Evolutionary conservation across 2,888 invertebrate genomes (phyloP), one percentile per base, ranked within the genome.

Genomic region (Eupithecia subfuscata): DNA sequence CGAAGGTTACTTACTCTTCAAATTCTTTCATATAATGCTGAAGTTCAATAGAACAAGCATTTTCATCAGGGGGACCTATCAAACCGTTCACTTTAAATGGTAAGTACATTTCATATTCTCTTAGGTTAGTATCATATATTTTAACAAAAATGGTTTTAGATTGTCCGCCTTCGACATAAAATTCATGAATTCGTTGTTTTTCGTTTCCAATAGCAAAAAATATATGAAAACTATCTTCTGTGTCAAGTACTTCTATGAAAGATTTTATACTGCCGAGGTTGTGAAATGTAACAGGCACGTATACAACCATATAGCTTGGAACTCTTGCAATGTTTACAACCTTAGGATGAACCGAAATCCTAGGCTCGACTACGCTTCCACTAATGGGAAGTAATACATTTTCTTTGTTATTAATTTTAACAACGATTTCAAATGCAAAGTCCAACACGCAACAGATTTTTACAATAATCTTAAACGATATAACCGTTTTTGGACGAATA

Each of bases 11-110:
- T 86, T 85, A 94, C 94, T 89, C 83, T 81, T 92, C 91, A 81
- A 86, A 86, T 80, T 88, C 82, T 65, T 88, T 87, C 52, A 90
- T 88, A 76, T 92, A 95, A 84, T 91, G 84, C 30, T 86, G 86
- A 60, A 93, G 83, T 82, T 93, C 92, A 37, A 89, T 90, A 14
- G 93, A 89, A 69, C 78, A 80, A 40, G 84, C 65, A 82, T 88
- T 82, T 82, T 88, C 76, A 79, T 88, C 81, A 8, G 95, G 94
- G 11, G 96, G 96, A 0, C 96, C 96, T 69, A 96, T 81, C 64
- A 96, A 85, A 72, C 91, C 92, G 82, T 96, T 96, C 25, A 96
- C 88, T 82, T 95, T 90, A 76, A 96, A 92, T 0, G 96, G 96
- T 71, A 96, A 88, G 80, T 91, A 95, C 86, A 96, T 95, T 71